Evolutionary conservation across 1,140 invertebrate species (phyloP), one percentile per base, ranked within the genome.

Genomic region (Steinernema feltiae): DNA sequence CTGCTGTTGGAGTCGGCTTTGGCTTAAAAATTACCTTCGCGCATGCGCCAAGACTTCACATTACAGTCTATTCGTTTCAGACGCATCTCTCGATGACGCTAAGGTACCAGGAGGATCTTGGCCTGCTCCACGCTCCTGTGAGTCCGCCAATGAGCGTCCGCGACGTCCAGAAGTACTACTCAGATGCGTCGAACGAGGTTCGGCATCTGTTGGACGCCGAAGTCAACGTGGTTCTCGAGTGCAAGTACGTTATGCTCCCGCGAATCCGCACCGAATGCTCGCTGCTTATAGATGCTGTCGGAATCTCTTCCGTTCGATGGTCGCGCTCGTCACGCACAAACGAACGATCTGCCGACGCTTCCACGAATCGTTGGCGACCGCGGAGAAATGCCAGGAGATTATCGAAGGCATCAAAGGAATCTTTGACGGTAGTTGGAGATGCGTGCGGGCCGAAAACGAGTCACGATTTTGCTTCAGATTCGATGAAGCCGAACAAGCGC

Each of bases 41-140:
- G 41, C 7, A 46, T 46, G 41, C 41, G 41, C 41, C 7, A 46
- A 7, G 7, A 7, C 41, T 46, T 46, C 7, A 46, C 41, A 46
- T n/a, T n/a, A n/a, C n/a, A n/a, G n/a, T n/a, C 41, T 46, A 46
- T n/a, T 7, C 41, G 41, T 63, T 63, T 63, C 53, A 63, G 53
- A 21, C 12, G 7, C 35, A 41, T 41, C 18, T 7, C 35, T 41
- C 35, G 53, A 63, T 63, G 53, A 63, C 53, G 15, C 53, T 63
- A 27, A 7, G 53, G 3, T 63, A 63, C 24, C 53, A 63, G 53
- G 53, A 63, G 24, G 53, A 63, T 27, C 53, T 21, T 12, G 53
- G 53, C 2, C 53, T 63, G 7, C 53, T 63, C 53, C 53, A 63
- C 12, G 53, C 24, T 3, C 12, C 53, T 3, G 53, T 17, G 24